Evolutionary conservation across 2,797 vertebrate species (phyloP).

Genomic region (Arctocebus calabarensis): DNA sequence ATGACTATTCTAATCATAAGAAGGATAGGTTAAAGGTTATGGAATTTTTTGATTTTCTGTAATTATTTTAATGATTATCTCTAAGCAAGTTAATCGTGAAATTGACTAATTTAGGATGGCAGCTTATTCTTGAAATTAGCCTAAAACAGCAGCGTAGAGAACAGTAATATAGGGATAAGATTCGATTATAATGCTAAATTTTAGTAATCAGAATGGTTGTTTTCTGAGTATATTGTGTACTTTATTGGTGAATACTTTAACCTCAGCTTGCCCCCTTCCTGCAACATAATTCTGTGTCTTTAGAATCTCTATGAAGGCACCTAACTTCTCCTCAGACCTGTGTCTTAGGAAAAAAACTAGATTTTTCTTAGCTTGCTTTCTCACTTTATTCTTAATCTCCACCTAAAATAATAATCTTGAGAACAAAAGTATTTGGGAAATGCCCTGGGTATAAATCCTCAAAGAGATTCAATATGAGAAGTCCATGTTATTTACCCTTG

Average conservation of each 20-base stretch:
- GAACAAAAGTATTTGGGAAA: background rate
- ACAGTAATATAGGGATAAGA: background rate
- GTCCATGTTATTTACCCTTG: background rate
- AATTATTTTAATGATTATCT: constrained; percentile 53
- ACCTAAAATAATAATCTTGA: constrained; percentile 46
- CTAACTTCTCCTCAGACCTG: background rate
- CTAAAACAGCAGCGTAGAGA: background rate
- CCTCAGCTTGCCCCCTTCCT: background rate
- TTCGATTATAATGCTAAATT: background rate
- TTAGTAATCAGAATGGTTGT: background rate
- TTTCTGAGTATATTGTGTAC: rapidly evolving
- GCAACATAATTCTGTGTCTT: background rate
- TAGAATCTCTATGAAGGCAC: background rate
- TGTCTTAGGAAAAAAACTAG: background rate
- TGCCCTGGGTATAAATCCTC: background rate
- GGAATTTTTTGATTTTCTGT: background rate
- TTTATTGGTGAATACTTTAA: background rate
- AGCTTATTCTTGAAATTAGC: background rate
- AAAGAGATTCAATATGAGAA: background rate
- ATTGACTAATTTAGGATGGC: background rate
- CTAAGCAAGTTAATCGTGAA: background rate
- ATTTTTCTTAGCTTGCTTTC: background rate
- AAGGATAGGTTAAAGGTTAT: background rate
- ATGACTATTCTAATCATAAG: background rate
- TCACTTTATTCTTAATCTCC: background rate